Evolutionary conservation across 2,888 invertebrate species (phyloP).

Genomic region (Thalpophila matura): DNA sequence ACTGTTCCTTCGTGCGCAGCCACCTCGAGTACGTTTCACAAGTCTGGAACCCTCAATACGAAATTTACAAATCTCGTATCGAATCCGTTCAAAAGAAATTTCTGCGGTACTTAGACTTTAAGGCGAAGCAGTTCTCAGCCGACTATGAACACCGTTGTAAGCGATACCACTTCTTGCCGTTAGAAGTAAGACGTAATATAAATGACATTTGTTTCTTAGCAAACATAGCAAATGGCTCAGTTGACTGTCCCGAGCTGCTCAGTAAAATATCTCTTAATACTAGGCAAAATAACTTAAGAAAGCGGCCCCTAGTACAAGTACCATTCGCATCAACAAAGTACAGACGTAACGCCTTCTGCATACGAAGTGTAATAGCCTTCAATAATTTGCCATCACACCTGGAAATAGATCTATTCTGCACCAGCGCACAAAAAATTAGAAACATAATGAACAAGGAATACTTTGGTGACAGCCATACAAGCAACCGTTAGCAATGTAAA

Average conservation of each 20-base stretch:
- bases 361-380: not conserved
- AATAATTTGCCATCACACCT: slow-evolving; percentile 1
- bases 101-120: slow-evolving; percentile 5
- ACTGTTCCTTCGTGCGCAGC: slow-evolving; percentile 29
- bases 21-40: slow-evolving; percentile 17
- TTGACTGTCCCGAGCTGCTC: slow-evolving; percentile 4
- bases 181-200: not conserved
- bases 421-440: slow-evolving; percentile 1
- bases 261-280: not conserved
- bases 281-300: not conserved
- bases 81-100: slow-evolving; percentile 15
- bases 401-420: slow-evolving; percentile 4
- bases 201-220: not conserved
- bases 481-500: too few species aligned
- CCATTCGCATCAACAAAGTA: not conserved
- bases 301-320: not conserved
- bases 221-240: not conserved
- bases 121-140: not conserved
- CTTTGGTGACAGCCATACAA: too few species aligned
- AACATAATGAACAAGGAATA: not conserved
- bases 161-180: slow-evolving; percentile 9
- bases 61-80: slow-evolving; percentile 9
- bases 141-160: slow-evolving; percentile 7
- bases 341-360: not conserved
- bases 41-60: slow-evolving; percentile 21